Evolutionary conservation across 2,888 invertebrate genomes (phyloP), one percentile per base, ranked within the genome.

Genomic region (Scelioninae gen. 2): DNA sequence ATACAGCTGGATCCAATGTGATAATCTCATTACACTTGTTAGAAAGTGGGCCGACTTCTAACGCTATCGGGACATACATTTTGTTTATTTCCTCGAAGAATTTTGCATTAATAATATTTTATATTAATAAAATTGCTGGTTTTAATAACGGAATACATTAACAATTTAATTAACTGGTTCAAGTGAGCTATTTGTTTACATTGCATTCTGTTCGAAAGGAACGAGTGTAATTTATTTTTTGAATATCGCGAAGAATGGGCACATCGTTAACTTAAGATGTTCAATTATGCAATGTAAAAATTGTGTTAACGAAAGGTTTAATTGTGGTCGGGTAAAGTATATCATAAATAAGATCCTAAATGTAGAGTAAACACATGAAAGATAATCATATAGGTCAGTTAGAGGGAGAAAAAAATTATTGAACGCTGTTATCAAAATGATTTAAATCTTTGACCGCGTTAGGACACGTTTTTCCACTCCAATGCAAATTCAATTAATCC

Each of bases 31-130:
- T 63, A 63, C 50, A 57, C 41, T 43, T 33, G 39, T 70, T 70
- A 70, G 70, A 70, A 70, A 70, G 70, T 64, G 70, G 70, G 70
- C 63, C 70, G 45, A 25, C 70, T 64, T 70, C 50, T 60, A 69
- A 53, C 55, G 69, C 61, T 52, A 64, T 64, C 57, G 35, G 50
- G 33, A 28, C 35, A 48, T 10, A 33, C 28, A 37, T 70, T 48
- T 63, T 28, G 22, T 60, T 43, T 19, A 53, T 60, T 67, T 58
- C n/a, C 50, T 37, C n/a, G 6, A 1, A 10, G 18, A 53, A 46
- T 31, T 45, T 16, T 19, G 25, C 22, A 22, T 45, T 25, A 4
- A 6, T 6, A 25, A 25, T 25, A 25, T 25, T 25, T 25, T 25
- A 25, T 25, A 25, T 25, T 6, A 25, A 4, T 25, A 25, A 25